Evolutionary conservation across 2,888 invertebrate species (phyloP), one percentile per base, ranked within the genome.

Genomic region (Disparrhopalites patrizii): DNA sequence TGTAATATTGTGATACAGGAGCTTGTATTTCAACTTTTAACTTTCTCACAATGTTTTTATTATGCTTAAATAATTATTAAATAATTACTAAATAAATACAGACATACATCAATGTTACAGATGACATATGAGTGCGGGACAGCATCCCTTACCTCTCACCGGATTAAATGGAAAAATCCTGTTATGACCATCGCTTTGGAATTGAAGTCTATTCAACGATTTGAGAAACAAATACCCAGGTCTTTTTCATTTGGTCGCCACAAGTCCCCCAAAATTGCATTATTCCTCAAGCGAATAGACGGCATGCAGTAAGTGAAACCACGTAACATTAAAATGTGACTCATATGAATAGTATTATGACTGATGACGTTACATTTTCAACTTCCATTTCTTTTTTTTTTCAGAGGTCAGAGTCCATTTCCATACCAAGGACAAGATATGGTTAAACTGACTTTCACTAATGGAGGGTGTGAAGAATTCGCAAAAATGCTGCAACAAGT

Each of bases 361-460:
- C 7, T 47, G 38, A 47, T 18, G n/a, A 61, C 27, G 27, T 62
- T 31, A 20, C 56, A 57, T 58, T 36, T 55, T 36, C 76, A 81
- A 86, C 85, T n/a, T n/a, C n/a, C n/a, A n/a, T n/a, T n/a, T n/a
- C n/a, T 80, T 83, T 68, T 87, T 89, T 43, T 91, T 92, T 0
- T 93, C 93, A 18, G 83, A 87, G 50, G 84, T 86, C 82, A 81
- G 57, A 91, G 91, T 77, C 80, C 83, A 15, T 60, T 69, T 20
- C 65, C 69, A 20, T 85, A 85, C 1, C 62, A 63, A 50, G 33
- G 38, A 2, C 55, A 55, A 76, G 85, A 88, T 76, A 89, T 85
- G 77, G 83, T 95, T 18, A 91, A 93, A 79, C 81, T 94, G 25
- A 91, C 92, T 0, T 94, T 94, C 75, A 88, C 89, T 78, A 76